Evolutionary conservation across 2,797 vertebrate genomes (phyloP), one percentile per base, ranked within the genome.

Genomic region (Gastrophryne carolinensis): DNA sequence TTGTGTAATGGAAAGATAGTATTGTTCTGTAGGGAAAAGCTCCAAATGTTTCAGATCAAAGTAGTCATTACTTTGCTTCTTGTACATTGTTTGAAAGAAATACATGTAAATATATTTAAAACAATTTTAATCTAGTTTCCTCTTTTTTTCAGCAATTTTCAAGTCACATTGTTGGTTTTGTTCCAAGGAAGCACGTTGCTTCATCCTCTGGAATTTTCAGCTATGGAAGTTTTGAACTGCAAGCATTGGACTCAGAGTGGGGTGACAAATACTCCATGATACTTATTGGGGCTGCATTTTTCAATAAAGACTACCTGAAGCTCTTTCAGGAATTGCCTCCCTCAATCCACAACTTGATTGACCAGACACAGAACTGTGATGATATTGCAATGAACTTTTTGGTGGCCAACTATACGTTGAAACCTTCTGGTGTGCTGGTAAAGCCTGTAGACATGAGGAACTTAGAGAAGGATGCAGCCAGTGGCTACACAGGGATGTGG

Each of bases 341-440:
- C 27, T 86, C 89, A 0, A 89, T 97, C 47, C 90, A 92, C 0
- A 32, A 85, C 7, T 84, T 98, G 82, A 92, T 98, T 79, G 96
- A 98, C 53, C 89, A 94, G 83, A 98, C 92, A 0, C 95, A 98
- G 81, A 98, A 98, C 79, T 98, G 97, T 58, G 97, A 98, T 21
- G 96, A 98, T 79, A 98, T 98, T n/a, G 92, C 91, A 72, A 92
- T 96, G 88, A 98, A 98, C 87, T 98, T 97, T 77, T 85, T 89
- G 12, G 87, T 98, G 15, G 90, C 95, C 3, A 87, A 89, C 66
- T 83, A 91, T 62, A 82, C 57, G 2, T 85, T 84, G 29, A 93
- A 87, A 81, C 80, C 93, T 21, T 92, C 96, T 0, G 96, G 96
- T 63, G 82, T 98, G 50, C 96, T 98, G 73, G 94, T 98, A 79